These are phyloP conservation scores for Campopleginae sp. DNA, from an alignment of 2,888 invertebrate species.

Conservation along the genomic window DNA sequence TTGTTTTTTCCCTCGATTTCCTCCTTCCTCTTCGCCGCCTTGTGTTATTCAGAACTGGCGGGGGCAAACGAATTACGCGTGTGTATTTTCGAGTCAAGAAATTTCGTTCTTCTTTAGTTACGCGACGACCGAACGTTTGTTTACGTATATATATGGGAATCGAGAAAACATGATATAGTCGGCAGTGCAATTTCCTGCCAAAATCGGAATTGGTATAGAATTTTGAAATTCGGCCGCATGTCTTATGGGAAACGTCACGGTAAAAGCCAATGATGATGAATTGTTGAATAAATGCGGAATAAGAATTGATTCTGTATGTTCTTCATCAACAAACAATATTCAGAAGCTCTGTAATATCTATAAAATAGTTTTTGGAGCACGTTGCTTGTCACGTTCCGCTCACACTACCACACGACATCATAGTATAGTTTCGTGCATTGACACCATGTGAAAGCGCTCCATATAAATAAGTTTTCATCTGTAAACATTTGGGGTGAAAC, in stretches of 20 bases:
- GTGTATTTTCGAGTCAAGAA: background rate
- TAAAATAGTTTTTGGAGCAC: background rate
- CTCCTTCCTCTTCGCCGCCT: background rate
- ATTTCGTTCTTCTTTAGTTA: conserved; percentile 3
- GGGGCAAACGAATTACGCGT: background rate
- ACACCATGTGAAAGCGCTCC: background rate
- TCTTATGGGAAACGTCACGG: background rate
- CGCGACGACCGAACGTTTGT: background rate
- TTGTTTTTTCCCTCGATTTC: conserved; percentile 5
- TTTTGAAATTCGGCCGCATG: conserved; percentile 3
- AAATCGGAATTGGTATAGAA: background rate
- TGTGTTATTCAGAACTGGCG: background rate
- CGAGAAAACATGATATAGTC: background rate
- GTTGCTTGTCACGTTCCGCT: background rate
- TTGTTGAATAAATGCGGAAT: background rate
- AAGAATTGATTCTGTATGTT: background rate
- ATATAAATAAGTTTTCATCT: background rate
- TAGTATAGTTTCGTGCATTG: background rate
- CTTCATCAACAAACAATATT: background rate
- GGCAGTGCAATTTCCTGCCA: background rate
- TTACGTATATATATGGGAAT: background rate
- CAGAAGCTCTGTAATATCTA: background rate
- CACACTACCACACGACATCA: background rate
- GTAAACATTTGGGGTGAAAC: background rate
- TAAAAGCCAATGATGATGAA: background rate